These are phyloP conservation scores for Leptoteleia sp. DNA, from an alignment of 1,140 invertebrate species.

Conservation along the genomic window DNA sequence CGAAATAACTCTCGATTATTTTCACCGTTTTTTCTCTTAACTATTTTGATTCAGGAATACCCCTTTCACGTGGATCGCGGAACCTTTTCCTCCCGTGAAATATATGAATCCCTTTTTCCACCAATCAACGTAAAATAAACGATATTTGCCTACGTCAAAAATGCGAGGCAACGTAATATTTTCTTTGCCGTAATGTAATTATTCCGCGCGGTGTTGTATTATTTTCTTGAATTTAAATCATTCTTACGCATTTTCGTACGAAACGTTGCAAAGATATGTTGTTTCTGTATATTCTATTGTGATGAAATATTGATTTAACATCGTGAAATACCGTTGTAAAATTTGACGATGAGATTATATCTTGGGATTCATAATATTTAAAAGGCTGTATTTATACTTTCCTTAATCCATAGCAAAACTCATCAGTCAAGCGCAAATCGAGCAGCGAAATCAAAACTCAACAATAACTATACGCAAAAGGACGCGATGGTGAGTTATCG, in stretches of 20 bases:
- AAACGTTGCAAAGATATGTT: too few relatives aligned
- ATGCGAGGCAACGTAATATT: slow-evolving; percentile 1
- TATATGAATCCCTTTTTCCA: slow-evolving; percentile 26
- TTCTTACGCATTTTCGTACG: too few relatives aligned
- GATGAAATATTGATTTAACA: too few relatives aligned
- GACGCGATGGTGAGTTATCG: slow-evolving; percentile 7
- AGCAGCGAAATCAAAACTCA: slow-evolving; percentile 5
- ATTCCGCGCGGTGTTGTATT: not conserved
- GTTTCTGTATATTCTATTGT: too few relatives aligned
- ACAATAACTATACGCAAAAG: too few relatives aligned
- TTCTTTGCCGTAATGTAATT: slow-evolving; percentile 8
- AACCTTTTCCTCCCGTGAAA: slow-evolving; percentile 24
- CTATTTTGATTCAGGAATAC: slow-evolving; percentile 46
- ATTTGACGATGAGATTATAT: too few relatives aligned
- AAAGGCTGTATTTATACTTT: too few relatives aligned
- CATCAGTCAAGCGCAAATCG: too few relatives aligned
- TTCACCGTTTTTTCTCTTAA: slow-evolving; percentile 27
- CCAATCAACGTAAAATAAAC: slow-evolving; percentile 35
- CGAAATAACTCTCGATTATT: slow-evolving; percentile 53
- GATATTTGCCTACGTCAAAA: slow-evolving; percentile 1
- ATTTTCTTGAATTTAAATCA: too few relatives aligned
- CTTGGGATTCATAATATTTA: too few relatives aligned
- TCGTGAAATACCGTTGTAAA: too few relatives aligned
- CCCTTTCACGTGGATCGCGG: slow-evolving; percentile 28
- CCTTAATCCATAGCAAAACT: too few relatives aligned